Conservation (phyloP, 2,797 vertebrate genomes). For the Manis pentadactyla region DNA sequence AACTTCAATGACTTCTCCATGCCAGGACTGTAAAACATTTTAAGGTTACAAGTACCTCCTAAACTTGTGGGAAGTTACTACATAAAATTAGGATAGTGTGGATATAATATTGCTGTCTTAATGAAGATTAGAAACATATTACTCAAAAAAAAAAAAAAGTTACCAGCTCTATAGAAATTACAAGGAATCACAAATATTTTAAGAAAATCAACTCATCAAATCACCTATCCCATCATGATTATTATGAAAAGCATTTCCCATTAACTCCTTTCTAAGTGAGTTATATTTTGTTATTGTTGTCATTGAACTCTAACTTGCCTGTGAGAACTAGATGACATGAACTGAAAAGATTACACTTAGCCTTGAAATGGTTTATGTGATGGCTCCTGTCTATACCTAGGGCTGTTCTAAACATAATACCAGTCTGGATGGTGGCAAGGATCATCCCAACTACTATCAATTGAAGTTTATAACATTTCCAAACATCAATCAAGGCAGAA, state of each 20-base stretch:
- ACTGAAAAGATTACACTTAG: not conserved
- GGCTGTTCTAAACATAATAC: not conserved
- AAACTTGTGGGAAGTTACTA: slow-evolving; percentile 1
- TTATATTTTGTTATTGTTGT: not conserved
- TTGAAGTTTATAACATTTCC: not conserved
- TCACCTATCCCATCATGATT: not conserved
- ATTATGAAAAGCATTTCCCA: slow-evolving; percentile 32
- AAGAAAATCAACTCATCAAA: slow-evolving; percentile 25
- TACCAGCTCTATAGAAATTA: not conserved
- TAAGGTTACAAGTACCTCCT: slow-evolving; percentile 2
- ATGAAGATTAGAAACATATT: slow-evolving; percentile 32
- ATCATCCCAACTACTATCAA: slow-evolving; percentile 31
- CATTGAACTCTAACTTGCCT: not conserved
- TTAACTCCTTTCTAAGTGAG: slow-evolving; percentile 6
- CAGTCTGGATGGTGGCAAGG: not conserved
- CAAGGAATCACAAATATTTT: not conserved
- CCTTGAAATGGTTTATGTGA: not conserved
- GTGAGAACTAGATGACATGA: not conserved
- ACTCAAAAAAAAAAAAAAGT: not conserved
- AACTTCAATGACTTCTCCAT: not conserved
- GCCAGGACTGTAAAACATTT: not conserved
- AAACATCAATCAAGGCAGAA: slow-evolving; percentile 54
- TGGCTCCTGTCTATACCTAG: not conserved
- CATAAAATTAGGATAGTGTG: not conserved
- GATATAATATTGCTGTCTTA: not conserved